Conservation (phyloP, 30 jellyfish, hydroid and myxozoan species). For the Aurelia sp. region DNA sequence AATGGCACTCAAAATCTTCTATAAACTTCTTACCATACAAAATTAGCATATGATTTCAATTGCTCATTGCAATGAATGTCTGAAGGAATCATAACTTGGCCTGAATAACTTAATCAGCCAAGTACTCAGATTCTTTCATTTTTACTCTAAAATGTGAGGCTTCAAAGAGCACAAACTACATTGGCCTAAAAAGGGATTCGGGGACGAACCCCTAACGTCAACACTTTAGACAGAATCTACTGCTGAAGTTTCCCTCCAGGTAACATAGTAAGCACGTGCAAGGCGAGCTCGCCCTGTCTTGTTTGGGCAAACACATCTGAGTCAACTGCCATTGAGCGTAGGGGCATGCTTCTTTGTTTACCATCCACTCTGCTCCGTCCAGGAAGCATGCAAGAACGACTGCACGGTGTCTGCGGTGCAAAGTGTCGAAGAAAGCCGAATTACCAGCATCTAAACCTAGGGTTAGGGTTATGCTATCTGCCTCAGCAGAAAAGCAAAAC, state of each 20-base stretch:
- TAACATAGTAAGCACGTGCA: not conserved
- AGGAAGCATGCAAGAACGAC: slow-evolving; percentile 15
- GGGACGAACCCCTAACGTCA: slow-evolving; percentile 36
- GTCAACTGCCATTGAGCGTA: not conserved
- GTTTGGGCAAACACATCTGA: too few species aligned
- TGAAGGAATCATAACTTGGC: too few species aligned
- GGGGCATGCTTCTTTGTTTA: slow-evolving; percentile 11
- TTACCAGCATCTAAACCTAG: not conserved
- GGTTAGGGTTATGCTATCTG: slow-evolving; percentile 27
- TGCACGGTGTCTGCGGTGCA: slow-evolving; percentile 18
- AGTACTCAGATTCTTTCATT: too few species aligned
- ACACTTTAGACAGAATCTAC: not conserved
- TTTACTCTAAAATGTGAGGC: too few species aligned
- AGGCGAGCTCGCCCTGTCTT: not conserved
- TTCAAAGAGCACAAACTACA: too few species aligned
- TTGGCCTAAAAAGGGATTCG: too few species aligned
- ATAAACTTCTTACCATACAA: too few species aligned
- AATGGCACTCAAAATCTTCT: too few species aligned
- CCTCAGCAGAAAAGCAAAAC: not conserved
- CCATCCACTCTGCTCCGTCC: not conserved
- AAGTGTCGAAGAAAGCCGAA: not conserved
- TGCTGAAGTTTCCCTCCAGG: slow-evolving; percentile 2
- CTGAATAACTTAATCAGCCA: too few species aligned
- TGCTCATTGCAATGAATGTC: too few species aligned
- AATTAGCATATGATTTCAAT: too few species aligned